These are phyloP conservation scores for Indri indri DNA, from an alignment of 2,113 vertebrate species.

Conservation along the genomic window DNA sequence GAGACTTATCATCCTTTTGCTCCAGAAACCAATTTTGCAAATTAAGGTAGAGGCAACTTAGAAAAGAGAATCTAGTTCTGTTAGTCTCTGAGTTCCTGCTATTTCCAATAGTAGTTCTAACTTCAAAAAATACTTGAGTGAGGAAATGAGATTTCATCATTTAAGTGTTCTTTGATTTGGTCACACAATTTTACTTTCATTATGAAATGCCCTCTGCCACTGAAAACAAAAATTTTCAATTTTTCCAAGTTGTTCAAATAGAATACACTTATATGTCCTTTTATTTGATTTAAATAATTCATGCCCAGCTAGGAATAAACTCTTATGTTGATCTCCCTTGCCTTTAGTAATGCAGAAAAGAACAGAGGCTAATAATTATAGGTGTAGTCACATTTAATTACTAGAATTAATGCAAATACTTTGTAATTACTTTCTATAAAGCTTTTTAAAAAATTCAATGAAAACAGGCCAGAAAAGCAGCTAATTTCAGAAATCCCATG, in stretches of 20 bases:
- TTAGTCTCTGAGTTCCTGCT: neutral
- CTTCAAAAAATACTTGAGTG: neutral
- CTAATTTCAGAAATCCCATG: slow-evolving; percentile 63
- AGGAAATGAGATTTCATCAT: neutral
- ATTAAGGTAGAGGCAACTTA: neutral
- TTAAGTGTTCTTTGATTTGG: neutral
- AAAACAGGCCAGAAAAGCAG: slow-evolving; percentile 59
- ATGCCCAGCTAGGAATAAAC: slow-evolving; percentile 45
- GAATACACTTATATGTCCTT: slow-evolving; percentile 13
- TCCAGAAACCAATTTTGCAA: neutral
- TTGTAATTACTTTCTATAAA: slow-evolving; percentile 71
- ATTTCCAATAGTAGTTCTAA: neutral
- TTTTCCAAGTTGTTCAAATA: slow-evolving; percentile 32
- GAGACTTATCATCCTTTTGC: neutral
- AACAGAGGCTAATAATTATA: slow-evolving; percentile 66
- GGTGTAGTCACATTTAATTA: slow-evolving; percentile 69
- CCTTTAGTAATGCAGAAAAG: slow-evolving; percentile 25
- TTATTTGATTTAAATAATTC: slow-evolving; percentile 53
- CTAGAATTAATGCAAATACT: slow-evolving; percentile 71
- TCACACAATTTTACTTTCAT: neutral
- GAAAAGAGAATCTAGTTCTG: neutral
- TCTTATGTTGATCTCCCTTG: slow-evolving; percentile 24
- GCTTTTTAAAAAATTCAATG: slow-evolving; percentile 9
- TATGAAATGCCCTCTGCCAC: neutral
- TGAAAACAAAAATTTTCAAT: neutral